A percentile compares a stretch with the other conserved stretches of the same genome.
phyloP scores from a whole-genome alignment of 35 echinoderm and acorn worm genomes.

The Eucidaris tribuloides region DNA sequence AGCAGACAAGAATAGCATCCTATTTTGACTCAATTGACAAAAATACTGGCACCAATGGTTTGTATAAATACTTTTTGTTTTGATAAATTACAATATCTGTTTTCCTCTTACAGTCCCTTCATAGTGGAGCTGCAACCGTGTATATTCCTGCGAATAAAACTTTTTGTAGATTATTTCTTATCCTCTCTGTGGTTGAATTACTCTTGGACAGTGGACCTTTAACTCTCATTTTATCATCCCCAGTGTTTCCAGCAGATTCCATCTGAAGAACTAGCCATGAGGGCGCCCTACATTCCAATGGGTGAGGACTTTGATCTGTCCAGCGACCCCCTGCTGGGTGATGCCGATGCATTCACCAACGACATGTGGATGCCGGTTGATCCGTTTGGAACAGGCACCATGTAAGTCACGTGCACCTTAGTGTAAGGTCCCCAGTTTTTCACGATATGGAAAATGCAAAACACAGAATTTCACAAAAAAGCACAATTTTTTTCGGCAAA shows the following conservation, averaged over 20 bases:
- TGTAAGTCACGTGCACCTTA: constrained; percentile 29
- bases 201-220: too few relatives aligned
- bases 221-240: too few relatives aligned
- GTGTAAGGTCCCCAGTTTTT: not conserved
- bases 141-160: too few relatives aligned
- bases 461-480: not conserved
- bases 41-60: too few relatives aligned
- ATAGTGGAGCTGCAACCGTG: too few relatives aligned
- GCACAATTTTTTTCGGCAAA: not conserved
- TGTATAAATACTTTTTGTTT: too few relatives aligned
- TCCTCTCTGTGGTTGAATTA: too few relatives aligned
- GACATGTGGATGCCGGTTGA: constrained; percentile 60
- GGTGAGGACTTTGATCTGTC: constrained; percentile 75
- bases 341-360: not conserved
- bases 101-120: too few relatives aligned
- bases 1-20: too few relatives aligned
- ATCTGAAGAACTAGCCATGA: constrained; percentile 36
- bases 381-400: constrained; percentile 29
- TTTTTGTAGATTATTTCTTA: too few relatives aligned
- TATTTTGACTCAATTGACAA: too few relatives aligned
- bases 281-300: constrained; percentile 80
- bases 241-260: not conserved
- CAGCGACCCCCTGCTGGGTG: constrained; percentile 34
- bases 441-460: not conserved
- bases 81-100: too few relatives aligned